Conservation (phyloP, 2,113 vertebrate species). For the Cinclus cinclus region DNA sequence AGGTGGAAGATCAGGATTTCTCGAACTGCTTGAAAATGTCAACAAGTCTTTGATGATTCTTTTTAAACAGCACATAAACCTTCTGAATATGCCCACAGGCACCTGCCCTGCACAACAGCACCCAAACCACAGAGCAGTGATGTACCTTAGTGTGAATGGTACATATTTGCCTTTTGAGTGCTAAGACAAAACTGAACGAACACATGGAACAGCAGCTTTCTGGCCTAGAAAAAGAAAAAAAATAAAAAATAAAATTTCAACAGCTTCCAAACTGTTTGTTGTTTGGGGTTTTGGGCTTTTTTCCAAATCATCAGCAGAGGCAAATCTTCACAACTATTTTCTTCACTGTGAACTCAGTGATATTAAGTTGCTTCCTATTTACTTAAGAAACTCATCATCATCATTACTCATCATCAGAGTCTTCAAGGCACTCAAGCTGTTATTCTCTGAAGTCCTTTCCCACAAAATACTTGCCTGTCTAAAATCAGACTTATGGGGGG, state of each 20-base stretch:
- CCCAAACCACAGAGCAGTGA: not conserved
- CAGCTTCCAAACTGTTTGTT: not conserved
- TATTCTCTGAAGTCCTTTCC: not conserved
- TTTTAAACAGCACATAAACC: not conserved
- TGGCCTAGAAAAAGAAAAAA: not conserved
- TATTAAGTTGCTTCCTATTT: not conserved
- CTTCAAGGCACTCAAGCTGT: not conserved
- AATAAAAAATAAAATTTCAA: not conserved
- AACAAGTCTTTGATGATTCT: not conserved
- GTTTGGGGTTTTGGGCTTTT: not conserved
- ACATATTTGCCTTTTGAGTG: not conserved
- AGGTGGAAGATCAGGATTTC: not conserved
- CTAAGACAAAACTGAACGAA: not conserved
- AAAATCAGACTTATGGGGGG: not conserved
- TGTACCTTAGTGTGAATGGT: not conserved
- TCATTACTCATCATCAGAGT: not conserved
- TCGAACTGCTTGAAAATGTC: not conserved
- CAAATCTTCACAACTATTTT: not conserved
- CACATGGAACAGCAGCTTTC: not conserved
- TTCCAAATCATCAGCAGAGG: not conserved
- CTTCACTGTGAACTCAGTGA: not conserved
- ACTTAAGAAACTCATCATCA: not conserved
- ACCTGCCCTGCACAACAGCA: not conserved
- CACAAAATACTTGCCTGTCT: not conserved
- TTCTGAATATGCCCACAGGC: not conserved